phyloP scores from a whole-genome alignment of 2,888 invertebrate species.

The Noctuana brunneofusca region DNA sequence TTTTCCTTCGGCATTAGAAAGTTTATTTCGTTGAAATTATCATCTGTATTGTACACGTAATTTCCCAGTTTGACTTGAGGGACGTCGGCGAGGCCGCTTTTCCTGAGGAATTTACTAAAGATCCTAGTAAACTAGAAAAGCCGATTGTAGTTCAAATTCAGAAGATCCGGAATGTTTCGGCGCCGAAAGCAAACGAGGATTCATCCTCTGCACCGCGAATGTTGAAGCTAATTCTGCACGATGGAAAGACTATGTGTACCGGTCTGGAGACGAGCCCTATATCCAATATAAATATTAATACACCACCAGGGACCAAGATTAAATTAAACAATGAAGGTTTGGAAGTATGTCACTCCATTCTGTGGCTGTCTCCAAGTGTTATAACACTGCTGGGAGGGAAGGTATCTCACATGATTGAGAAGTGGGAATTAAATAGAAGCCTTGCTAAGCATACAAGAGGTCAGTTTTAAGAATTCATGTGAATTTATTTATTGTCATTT shows the following conservation, averaged over 20 bases:
- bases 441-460: constrained; percentile 85
- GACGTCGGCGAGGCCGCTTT: constrained; percentile 91
- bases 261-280: constrained; percentile 90
- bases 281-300: constrained; percentile 88
- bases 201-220: constrained; percentile 91
- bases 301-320: constrained; percentile 95
- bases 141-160: constrained; percentile 93
- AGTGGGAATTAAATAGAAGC: constrained; percentile 91
- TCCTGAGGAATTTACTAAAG: constrained; percentile 86
- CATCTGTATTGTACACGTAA: constrained; percentile 31
- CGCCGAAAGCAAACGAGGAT: constrained; percentile 95
- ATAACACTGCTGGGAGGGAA: constrained; percentile 91
- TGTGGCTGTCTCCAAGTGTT: constrained; percentile 87
- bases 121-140: constrained; percentile 75
- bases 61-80: constrained; percentile 86
- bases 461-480: constrained; percentile 45
- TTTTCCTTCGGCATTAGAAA: constrained; percentile 1
- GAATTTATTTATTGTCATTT: too few relatives aligned
- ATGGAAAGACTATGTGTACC: constrained; percentile 90
- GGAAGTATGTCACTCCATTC: constrained; percentile 87
- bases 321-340: constrained; percentile 70
- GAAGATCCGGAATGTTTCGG: constrained; percentile 93
- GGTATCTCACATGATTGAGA: constrained; percentile 91
- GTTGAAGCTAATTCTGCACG: constrained; percentile 92
- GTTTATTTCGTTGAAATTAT: constrained; percentile 1